Conservation (phyloP, 2,888 invertebrate species). For the Sphinx pinastri region DNA sequence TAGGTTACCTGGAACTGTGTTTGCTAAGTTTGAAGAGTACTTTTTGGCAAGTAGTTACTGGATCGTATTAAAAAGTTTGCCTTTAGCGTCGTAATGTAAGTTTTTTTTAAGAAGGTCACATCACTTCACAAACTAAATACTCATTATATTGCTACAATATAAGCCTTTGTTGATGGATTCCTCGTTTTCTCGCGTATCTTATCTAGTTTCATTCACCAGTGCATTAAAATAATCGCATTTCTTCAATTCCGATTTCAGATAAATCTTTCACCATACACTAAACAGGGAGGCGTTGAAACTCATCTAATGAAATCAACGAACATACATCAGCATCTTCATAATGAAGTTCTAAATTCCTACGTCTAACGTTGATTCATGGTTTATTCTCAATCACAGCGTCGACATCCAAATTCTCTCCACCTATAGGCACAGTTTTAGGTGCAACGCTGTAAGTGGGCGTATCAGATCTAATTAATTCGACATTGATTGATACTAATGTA, state of each 20-base stretch:
- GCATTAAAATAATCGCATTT: neutral
- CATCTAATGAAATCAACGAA: constrained; percentile 35
- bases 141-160: too few species aligned
- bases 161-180: too few species aligned
- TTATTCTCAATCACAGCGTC: constrained; percentile 19
- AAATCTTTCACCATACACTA: neutral
- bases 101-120: too few species aligned
- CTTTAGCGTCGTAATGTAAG: too few species aligned
- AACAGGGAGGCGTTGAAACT: neutral
- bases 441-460: constrained; percentile 62
- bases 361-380: constrained; percentile 18
- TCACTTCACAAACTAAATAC: too few species aligned
- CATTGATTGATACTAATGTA: constrained; percentile 82
- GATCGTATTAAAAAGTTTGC: too few species aligned
- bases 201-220: too few species aligned
- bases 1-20: too few species aligned
- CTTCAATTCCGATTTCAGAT: neutral
- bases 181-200: too few species aligned
- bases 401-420: constrained; percentile 25
- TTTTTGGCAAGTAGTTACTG: too few species aligned
- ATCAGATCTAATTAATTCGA: constrained; percentile 82
- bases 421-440: constrained; percentile 43
- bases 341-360: constrained; percentile 17
- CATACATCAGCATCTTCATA: constrained; percentile 12
- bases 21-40: too few species aligned